Base-by-base conservation (phyloP, 2,797 vertebrate species). In the Manis crassicaudata region DNA sequence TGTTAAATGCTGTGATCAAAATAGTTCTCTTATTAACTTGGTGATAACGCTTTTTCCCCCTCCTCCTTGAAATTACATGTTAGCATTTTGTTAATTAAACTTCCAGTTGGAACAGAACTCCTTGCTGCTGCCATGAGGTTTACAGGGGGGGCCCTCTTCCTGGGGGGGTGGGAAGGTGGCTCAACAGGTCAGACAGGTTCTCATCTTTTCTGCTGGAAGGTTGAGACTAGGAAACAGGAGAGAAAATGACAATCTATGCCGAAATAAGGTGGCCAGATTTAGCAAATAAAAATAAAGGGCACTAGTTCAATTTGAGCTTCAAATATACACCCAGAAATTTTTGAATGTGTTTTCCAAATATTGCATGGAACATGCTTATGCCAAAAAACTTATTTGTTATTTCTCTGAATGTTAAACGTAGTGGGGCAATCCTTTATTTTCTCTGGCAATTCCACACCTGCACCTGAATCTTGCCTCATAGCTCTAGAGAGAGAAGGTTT, bases 1-100 rank as follows among this genome's bases (percentile, higher is more conserved):
- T 98, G 97, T 96, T 98, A 97, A 98, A 97, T 23, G 20, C 93
- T 0, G 0, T 88, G 97, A 98, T 98, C 98, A 98, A 98, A 98
- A 98, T 97, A 96, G 90, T 98, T 98, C 92, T 97, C 96, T 97
- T 98, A 97, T 98, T 98, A 98, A 97, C 91, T 97, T 96, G 25
- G 86, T 96, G 98, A 97, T 97, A 75, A 97, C 56, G 7, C 92
- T 97, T 95, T 96, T 63, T 5, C 29, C 87, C 1, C 6, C 80
- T 96, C 88, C 98, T 92, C 40, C 76, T 97, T 91, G 85, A 98
- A 98, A 97, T 98, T 97, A 97, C 84, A 94, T 46, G 2, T 96
- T 11, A 88, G 96, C 70, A 6, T 92, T 97, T 97, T 58, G 5
- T 89, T 98, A 97, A 98, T 98, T 98, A 98, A 97, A 81, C 98